A percentile compares a stretch with the other conserved stretches of the same genome.
Conservation (phyloP, 2,888 invertebrate species). For the Tinea semifulvella region DNA sequence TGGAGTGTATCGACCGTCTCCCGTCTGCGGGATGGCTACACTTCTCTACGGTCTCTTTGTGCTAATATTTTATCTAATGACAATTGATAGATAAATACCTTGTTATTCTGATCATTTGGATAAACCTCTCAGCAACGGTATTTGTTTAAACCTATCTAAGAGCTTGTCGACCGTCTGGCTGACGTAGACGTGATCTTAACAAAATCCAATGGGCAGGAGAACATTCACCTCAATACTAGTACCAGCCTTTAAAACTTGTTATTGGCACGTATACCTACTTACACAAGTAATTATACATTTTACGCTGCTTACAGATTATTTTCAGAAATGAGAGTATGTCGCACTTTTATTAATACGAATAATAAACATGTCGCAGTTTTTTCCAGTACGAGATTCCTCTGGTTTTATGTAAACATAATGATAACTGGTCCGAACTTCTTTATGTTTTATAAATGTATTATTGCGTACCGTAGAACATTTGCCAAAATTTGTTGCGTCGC, state of each 20-base stretch:
- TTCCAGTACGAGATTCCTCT: not conserved
- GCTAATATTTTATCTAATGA: not conserved
- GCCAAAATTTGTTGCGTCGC: constrained; percentile 52
- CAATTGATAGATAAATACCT: not conserved
- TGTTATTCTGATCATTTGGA: constrained; percentile 1
- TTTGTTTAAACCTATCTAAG: constrained; percentile 21
- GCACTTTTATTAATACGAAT: not conserved
- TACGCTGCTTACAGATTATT: too few relatives aligned
- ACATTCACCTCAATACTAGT: too few relatives aligned
- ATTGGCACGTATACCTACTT: too few relatives aligned
- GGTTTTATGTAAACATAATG: not conserved
- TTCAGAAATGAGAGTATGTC: not conserved
- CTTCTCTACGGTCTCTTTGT: constrained; percentile 1
- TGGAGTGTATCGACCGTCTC: constrained; percentile 52
- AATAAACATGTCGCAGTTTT: constrained; percentile 6
- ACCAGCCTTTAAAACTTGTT: too few relatives aligned
- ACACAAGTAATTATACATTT: too few relatives aligned
- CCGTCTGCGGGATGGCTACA: constrained; percentile 19
- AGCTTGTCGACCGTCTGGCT: constrained; percentile 13
- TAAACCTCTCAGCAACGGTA: constrained; percentile 15
- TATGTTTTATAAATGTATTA: not conserved
- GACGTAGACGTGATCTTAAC: not conserved
- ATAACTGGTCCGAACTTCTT: not conserved
- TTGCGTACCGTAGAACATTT: constrained; percentile 20
- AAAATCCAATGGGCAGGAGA: too few relatives aligned